Evolutionary conservation across 64 coral and sea anemone species (phyloP), one percentile per base, ranked within the genome.

Genomic region (Actinia equina): DNA sequence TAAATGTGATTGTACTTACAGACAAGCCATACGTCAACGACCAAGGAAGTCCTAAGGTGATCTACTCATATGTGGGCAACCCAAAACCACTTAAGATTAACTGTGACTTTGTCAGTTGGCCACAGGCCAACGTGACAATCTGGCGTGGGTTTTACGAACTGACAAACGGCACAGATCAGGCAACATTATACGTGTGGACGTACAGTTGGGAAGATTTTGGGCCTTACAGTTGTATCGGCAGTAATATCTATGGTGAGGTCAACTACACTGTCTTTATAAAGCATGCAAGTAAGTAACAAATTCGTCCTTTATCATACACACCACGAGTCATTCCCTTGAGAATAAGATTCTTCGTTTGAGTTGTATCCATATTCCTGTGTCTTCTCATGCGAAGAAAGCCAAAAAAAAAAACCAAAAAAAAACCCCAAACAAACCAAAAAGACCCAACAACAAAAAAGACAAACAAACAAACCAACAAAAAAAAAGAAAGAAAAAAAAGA

Each of bases 151-250:
- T 87, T 82, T 77, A 57, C 27, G 86, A 92, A 76, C 43, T 92
- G 13, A 82, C 86, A 4, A 92, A 92, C 41, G 91, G 91, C 7
- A 92, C 91, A 60, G 86, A 82, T 58, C 70, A 59, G 22, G 86
- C 91, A 44, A 87, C 87, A 51, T 85, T 84, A n/a, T 92, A 87
- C 77, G 78, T 92, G n/a, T 88, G 59, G 80, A 92, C 91, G 41
- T 67, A 92, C 79, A 84, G 71, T 3, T 10, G 7, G 26, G 64
- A 84, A 79, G 91, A 92, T 55, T 92, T 92, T 64, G 86, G 91
- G 5, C 62, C 82, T 54, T 92, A 88, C 57, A 87, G 86, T 37
- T 92, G 91, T 43, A 82, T 92, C 46, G 91, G 91, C 2, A 87
- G 87, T 44, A 92, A 92, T 19, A 87, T 88, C 16, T 92, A 88